A percentile compares a stretch with the other conserved stretches of the same genome.
These are phyloP conservation scores for Aphelocoma coerulescens DNA, from an alignment of 2,113 vertebrate species.

Conservation along the genomic window DNA sequence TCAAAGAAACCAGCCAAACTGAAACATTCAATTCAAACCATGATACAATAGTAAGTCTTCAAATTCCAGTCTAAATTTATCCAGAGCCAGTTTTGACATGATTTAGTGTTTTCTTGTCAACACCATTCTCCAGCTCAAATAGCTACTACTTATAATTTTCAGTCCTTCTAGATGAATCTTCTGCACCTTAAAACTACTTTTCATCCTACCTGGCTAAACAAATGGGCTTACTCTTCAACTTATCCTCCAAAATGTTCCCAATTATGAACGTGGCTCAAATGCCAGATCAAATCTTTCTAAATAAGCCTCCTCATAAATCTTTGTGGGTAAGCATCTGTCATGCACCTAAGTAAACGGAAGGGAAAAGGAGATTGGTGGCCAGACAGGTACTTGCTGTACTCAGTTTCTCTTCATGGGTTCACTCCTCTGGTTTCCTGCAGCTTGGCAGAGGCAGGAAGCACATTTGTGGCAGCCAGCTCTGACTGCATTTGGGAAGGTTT, in stretches of 20 bases:
- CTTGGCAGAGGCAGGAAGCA: background rate
- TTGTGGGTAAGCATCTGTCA: slow-evolving; percentile 6
- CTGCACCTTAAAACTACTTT: background rate
- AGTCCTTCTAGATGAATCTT: background rate
- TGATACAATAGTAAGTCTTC: background rate
- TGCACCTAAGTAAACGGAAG: background rate
- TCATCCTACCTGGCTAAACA: background rate
- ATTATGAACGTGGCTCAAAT: background rate
- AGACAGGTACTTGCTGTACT: background rate
- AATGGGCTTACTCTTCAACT: background rate
- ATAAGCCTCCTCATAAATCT: slow-evolving; percentile 40
- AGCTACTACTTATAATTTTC: background rate
- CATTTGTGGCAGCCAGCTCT: background rate
- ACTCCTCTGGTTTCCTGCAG: background rate
- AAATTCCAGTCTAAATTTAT: background rate
- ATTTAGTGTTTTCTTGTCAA: background rate
- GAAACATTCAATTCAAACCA: background rate
- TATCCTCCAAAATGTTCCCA: background rate
- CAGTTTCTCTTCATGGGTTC: background rate
- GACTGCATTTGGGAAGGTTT: background rate
- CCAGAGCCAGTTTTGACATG: background rate
- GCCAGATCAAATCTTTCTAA: slow-evolving; percentile 30
- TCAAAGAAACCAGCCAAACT: background rate
- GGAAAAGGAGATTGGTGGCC: background rate
- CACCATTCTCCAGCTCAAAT: background rate